Percentiles rank a stretch among this genome's conserved stretches.
These are phyloP conservation scores for Heterotis niloticus DNA, from an alignment of 2,113 vertebrate species.

Conservation along the genomic window DNA sequence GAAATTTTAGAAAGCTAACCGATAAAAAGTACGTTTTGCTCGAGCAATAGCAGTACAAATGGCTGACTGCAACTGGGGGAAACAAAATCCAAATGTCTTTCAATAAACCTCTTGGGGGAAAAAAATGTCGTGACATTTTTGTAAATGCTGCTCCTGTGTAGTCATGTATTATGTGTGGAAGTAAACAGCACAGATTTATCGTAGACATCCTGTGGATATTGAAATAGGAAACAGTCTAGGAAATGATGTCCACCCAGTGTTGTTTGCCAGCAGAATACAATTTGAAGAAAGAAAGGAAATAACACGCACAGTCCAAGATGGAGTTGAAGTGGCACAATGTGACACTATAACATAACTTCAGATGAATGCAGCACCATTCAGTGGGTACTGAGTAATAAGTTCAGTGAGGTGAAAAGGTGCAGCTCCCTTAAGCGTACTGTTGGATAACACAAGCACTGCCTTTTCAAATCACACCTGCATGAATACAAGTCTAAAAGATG, in stretches of 20 bases:
- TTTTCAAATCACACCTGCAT: too few species aligned
- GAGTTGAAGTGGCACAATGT: too few species aligned
- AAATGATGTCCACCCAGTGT: background rate
- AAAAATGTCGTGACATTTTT: too few species aligned
- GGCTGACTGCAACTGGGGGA: background rate
- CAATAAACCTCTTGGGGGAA: slow-evolving; percentile 17
- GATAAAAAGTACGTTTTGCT: slow-evolving; percentile 10
- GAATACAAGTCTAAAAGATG: too few species aligned
- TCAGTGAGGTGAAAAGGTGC: too few species aligned
- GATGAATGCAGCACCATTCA: too few species aligned
- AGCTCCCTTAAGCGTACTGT: too few species aligned
- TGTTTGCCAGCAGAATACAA: background rate
- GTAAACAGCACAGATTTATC: background rate
- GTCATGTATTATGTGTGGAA: background rate
- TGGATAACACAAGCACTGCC: too few species aligned
- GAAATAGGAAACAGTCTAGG: background rate
- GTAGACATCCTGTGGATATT: background rate
- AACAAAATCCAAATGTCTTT: background rate
- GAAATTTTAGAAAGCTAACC: background rate
- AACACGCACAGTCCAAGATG: background rate
- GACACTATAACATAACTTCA: too few species aligned
- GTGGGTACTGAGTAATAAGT: too few species aligned
- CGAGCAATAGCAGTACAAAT: background rate
- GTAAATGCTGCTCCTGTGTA: background rate
- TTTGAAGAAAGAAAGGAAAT: background rate